Percentiles rank a stretch among this genome's conserved stretches.
phyloP scores from a whole-genome alignment of 2,113 vertebrate genomes.

The Pogona vitticeps region DNA sequence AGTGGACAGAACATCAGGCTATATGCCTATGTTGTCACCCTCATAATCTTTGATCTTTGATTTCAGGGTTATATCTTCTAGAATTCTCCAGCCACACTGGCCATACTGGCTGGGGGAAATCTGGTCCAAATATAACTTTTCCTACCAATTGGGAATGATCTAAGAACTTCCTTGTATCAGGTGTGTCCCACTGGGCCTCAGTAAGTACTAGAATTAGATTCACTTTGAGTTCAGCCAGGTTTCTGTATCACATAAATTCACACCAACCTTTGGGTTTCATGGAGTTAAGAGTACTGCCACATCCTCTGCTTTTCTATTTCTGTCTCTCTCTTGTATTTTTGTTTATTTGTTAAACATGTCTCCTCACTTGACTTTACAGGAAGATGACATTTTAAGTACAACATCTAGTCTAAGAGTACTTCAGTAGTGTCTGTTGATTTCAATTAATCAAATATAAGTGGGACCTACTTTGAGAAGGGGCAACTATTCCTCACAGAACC shows the following conservation, averaged over 20 bases:
- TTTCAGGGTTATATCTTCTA: too few relatives aligned
- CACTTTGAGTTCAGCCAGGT: not conserved
- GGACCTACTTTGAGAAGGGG: not conserved
- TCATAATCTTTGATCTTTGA: too few relatives aligned
- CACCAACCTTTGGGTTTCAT: not conserved
- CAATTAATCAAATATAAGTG: slow-evolving; percentile 1
- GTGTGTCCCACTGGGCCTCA: not conserved
- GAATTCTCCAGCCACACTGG: too few relatives aligned
- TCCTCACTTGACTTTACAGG: slow-evolving; percentile 26
- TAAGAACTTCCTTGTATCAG: not conserved
- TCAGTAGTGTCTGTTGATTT: slow-evolving; percentile 6
- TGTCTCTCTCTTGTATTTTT: not conserved
- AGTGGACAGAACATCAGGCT: too few relatives aligned
- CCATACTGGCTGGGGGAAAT: too few relatives aligned
- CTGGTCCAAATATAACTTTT: not conserved
- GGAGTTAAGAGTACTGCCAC: not conserved
- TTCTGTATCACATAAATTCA: not conserved
- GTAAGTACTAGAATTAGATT: not conserved
- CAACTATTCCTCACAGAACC: not conserved
- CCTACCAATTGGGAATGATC: not conserved
- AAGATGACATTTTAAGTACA: slow-evolving; percentile 12
- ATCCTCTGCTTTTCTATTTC: slow-evolving; percentile 32
- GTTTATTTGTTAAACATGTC: slow-evolving; percentile 34
- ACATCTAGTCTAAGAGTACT: slow-evolving; percentile 28
- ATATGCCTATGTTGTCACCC: too few relatives aligned